A percentile compares a stretch with the other conserved stretches of the same genome.
Conservation (phyloP, 2,797 vertebrate genomes). For the Melanogrammus aeglefinus region DNA sequence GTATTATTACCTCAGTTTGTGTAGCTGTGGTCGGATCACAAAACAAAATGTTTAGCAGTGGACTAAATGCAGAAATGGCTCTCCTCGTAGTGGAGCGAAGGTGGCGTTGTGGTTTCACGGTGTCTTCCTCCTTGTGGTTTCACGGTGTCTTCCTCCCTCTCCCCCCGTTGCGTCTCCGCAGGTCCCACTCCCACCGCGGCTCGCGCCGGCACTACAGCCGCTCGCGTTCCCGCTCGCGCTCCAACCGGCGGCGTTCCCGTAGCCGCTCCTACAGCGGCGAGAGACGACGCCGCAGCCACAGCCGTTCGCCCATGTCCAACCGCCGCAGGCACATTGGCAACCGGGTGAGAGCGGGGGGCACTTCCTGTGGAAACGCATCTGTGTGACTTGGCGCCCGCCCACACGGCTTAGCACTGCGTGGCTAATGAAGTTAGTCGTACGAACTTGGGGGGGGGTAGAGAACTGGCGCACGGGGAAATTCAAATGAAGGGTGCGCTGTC, state of each 20-base stretch:
- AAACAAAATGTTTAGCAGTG: not conserved
- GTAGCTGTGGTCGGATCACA: not conserved
- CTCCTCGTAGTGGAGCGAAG: not conserved
- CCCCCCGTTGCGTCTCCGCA: constrained; percentile 41
- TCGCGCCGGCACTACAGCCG: constrained; percentile 89
- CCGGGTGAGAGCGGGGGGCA: constrained; percentile 74
- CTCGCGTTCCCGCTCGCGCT: constrained; percentile 87
- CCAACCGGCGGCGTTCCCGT: constrained; percentile 81
- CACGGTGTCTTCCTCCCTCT: not conserved
- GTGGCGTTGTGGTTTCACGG: not conserved
- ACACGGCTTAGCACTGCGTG: not conserved
- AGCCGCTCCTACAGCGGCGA: constrained; percentile 91
- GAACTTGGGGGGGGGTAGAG: no score
- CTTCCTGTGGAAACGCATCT: not conserved
- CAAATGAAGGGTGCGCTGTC: not conserved
- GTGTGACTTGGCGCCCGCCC: not conserved
- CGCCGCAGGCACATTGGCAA: constrained; percentile 92
- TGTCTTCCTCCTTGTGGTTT: not conserved
- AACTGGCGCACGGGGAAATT: not conserved
- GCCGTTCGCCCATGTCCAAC: constrained; percentile 95
- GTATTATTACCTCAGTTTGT: not conserved
- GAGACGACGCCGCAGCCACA: constrained; percentile 82
- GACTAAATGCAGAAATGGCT: not conserved
- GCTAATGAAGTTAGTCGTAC: not conserved
- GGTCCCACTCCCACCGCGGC: constrained; percentile 88